Evolutionary conservation across 2,888 invertebrate species (phyloP).

Genomic region (Platycheirus rosarum): DNA sequence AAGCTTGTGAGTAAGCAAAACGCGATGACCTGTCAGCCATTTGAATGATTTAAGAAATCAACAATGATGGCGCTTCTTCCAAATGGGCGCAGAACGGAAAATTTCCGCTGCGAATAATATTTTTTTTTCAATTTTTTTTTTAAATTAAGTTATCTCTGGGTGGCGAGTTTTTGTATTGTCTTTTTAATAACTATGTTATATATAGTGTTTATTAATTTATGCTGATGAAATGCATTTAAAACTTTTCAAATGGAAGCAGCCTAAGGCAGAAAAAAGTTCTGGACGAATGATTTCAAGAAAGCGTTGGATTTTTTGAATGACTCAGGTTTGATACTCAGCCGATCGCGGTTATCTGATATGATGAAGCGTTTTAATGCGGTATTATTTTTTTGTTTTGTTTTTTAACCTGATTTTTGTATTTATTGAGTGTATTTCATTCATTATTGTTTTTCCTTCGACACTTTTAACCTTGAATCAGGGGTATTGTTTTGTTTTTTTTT

Average conservation of each 20-base stretch:
- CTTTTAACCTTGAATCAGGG: background rate
- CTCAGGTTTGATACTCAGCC: background rate
- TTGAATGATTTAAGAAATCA: constrained; percentile 32
- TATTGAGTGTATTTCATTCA: background rate
- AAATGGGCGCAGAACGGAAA: constrained; percentile 26
- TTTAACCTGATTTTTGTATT: background rate
- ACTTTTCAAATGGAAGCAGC: constrained; percentile 11
- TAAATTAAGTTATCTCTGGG: constrained; percentile 22
- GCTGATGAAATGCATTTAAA: constrained; percentile 31
- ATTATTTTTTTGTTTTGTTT: background rate
- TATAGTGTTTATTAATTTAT: constrained; percentile 20
- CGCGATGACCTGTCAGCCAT: constrained; percentile 28
- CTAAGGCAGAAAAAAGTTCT: no score
- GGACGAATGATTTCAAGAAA: background rate
- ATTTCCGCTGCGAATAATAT: constrained; percentile 10
- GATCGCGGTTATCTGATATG: background rate
- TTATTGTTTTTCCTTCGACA: background rate
- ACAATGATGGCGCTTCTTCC: constrained; percentile 1
- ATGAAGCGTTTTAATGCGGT: background rate
- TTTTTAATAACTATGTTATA: background rate
- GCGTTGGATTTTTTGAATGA: constrained; percentile 3
- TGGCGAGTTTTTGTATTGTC: background rate
- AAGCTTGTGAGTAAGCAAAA: constrained; percentile 25
- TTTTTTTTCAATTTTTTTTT: constrained; percentile 12
- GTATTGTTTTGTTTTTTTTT: background rate